Percentiles rank a stretch among this genome's conserved stretches.
phyloP scores from a whole-genome alignment of 2,113 vertebrate species.

The Phyllopteryx taeniolatus region DNA sequence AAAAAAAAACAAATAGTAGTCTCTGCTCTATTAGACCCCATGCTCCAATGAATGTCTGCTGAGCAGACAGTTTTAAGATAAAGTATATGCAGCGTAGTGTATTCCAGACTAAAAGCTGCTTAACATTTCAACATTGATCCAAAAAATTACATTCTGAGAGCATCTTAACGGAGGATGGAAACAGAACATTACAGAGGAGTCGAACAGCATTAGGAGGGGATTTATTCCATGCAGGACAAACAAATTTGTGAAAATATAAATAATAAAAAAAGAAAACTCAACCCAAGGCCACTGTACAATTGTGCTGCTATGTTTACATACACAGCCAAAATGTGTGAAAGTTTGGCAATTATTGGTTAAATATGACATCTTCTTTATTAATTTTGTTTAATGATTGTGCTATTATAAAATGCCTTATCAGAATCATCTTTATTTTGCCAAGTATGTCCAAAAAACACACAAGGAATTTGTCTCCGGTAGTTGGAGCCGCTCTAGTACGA shows the following conservation, averaged over 20 bases:
- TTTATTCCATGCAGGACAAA: neutral
- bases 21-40: neutral
- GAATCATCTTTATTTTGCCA: too few species aligned
- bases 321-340: neutral
- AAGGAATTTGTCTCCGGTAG: too few species aligned
- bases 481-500: too few species aligned
- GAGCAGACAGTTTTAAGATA: neutral
- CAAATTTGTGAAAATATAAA: neutral
- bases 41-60: neutral
- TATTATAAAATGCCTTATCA: neutral
- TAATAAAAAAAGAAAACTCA: neutral
- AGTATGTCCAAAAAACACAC: too few species aligned
- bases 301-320: neutral
- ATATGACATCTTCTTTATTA: neutral
- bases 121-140: neutral
- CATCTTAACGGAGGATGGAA: neutral
- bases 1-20: neutral
- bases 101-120: neutral
- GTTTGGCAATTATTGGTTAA: neutral
- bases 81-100: neutral
- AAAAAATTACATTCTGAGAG: neutral
- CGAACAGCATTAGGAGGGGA: neutral
- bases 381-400: neutral
- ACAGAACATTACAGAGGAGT: neutral
- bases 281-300: neutral